A percentile compares a stretch with the other conserved stretches of the same genome.
These are phyloP conservation scores for Platichthys stellatus DNA, from an alignment of 2,113 vertebrate species.

Conservation along the genomic window DNA sequence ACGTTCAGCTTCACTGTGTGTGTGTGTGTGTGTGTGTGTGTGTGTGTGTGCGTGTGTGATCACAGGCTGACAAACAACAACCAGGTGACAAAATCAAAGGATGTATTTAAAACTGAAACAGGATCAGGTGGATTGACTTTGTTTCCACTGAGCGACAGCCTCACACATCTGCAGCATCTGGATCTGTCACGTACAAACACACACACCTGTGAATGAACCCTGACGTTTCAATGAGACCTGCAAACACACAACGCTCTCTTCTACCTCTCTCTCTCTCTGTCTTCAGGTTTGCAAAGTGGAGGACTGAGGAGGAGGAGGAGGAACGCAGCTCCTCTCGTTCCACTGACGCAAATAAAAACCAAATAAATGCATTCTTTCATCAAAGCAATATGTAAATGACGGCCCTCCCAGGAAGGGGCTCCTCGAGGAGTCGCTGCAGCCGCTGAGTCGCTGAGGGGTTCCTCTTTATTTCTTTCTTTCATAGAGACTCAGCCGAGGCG, in stretches of 20 bases:
- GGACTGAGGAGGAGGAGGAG: slow-evolving; percentile 10
- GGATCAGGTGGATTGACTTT: not conserved
- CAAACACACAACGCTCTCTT: not conserved
- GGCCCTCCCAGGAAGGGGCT: slow-evolving; percentile 59
- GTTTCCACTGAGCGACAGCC: not conserved
- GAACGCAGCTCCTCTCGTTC: slow-evolving; percentile 21
- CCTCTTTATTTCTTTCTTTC: slow-evolving; percentile 46
- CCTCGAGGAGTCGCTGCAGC: slow-evolving; percentile 63
- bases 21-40: too few species aligned
- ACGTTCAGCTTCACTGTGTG: not conserved
- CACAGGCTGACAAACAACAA: not conserved
- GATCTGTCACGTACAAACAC: not conserved
- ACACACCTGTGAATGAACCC: not conserved
- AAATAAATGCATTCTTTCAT: slow-evolving; percentile 68
- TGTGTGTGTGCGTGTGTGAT: too few species aligned
- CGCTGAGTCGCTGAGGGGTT: slow-evolving; percentile 47
- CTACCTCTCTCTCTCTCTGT: too few species aligned
- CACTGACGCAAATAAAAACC: slow-evolving; percentile 57
- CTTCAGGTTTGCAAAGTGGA: not conserved
- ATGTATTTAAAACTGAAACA: slow-evolving; percentile 15
- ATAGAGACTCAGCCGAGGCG: slow-evolving; percentile 26
- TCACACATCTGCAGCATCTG: not conserved
- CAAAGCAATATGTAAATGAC: slow-evolving; percentile 77
- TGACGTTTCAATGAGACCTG: not conserved
- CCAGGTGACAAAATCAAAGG: not conserved